Percentiles rank a stretch among this genome's conserved stretches.
These are phyloP conservation scores for Palythoa grandis DNA, from an alignment of 92 coral and sea anemone genomes.

Conservation along the genomic window DNA sequence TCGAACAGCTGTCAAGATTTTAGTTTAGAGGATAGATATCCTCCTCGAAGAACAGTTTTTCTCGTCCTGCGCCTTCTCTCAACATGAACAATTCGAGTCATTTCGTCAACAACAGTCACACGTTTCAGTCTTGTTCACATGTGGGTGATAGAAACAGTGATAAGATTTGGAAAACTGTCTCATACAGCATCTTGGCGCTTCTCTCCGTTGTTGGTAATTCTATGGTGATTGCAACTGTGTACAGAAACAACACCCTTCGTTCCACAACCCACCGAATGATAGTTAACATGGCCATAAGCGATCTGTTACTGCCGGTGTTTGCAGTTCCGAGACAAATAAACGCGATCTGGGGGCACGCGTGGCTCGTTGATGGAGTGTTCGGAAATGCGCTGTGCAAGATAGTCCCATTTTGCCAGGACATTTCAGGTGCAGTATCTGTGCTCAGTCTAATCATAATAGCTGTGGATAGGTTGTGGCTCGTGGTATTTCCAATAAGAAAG, in stretches of 20 bases:
- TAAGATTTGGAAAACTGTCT: slow-evolving; percentile 5
- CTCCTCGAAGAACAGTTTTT: neutral
- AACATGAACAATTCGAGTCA: slow-evolving; percentile 9
- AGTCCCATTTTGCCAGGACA: slow-evolving; percentile 30
- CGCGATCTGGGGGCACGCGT: slow-evolving; percentile 8
- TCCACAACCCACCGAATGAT: slow-evolving; percentile 39
- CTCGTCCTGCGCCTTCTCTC: neutral
- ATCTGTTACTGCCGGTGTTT: slow-evolving; percentile 11
- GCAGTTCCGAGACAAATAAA: slow-evolving; percentile 17
- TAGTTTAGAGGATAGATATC: neutral
- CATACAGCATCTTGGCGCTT: neutral
- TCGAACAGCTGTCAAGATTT: neutral
- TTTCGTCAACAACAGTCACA: neutral
- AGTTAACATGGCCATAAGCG: slow-evolving; percentile 34
- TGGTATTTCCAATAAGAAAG: slow-evolving; percentile 25
- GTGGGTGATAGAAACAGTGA: neutral
- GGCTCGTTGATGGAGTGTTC: slow-evolving; percentile 10
- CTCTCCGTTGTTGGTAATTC: slow-evolving; percentile 15
- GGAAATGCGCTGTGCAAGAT: slow-evolving; percentile 23
- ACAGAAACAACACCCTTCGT: slow-evolving; percentile 25
- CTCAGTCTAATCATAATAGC: slow-evolving; percentile 31
- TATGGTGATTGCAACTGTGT: slow-evolving; percentile 24
- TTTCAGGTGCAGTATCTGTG: slow-evolving; percentile 41
- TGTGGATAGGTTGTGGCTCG: slow-evolving; percentile 4
- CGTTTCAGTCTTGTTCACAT: neutral